phyloP scores from a whole-genome alignment of 2,797 vertebrate genomes.

The Sebastes oblongus region DNA sequence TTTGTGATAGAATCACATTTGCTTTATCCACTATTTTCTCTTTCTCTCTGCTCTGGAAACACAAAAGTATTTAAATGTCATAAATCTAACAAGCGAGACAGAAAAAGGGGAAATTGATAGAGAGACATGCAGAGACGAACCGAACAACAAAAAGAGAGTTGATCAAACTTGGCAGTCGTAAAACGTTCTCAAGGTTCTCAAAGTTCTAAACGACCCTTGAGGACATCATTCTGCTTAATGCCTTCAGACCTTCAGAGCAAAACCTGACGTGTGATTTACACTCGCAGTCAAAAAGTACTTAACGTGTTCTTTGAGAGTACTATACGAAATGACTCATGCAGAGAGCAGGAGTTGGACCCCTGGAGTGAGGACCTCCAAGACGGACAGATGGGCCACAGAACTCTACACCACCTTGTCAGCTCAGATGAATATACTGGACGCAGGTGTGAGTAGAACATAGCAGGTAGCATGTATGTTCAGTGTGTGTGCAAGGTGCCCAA shows the following conservation, averaged over 20 bases:
- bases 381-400: constrained; percentile 60
- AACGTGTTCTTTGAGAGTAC: constrained; percentile 48
- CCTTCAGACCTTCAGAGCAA: constrained; percentile 39
- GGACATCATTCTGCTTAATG: constrained; percentile 42
- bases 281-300: constrained; percentile 28
- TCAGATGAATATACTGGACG: constrained; percentile 5
- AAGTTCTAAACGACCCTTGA: background rate
- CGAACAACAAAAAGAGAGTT: background rate
- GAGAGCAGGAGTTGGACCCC: constrained; percentile 63
- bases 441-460: constrained; percentile 46
- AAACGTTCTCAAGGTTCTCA: background rate
- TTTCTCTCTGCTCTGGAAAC: background rate
- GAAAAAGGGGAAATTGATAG: background rate
- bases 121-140: background rate
- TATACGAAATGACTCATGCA: constrained; percentile 47
- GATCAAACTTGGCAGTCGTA: background rate
- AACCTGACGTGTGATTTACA: constrained; percentile 57
- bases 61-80: background rate
- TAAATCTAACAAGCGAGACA: background rate
- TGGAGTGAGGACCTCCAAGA: constrained; percentile 65
- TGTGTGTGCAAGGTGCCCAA: background rate
- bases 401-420: background rate
- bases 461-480: constrained; percentile 17
- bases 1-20: background rate
- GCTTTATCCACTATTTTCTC: background rate